Evolutionary conservation across 2,888 invertebrate genomes (phyloP).

Genomic region (Rhamnusium bicolor): DNA sequence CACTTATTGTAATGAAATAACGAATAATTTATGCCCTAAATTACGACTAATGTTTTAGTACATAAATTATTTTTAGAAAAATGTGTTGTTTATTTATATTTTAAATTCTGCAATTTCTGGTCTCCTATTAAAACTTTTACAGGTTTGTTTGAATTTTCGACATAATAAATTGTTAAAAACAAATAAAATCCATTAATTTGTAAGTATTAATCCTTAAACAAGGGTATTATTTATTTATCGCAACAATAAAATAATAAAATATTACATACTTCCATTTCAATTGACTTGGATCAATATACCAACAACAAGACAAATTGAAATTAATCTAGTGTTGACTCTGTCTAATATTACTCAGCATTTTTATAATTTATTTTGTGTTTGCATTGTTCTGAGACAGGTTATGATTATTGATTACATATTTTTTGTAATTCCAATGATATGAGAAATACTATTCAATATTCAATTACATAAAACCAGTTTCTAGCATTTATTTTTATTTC

Average conservation of each 20-base stretch:
- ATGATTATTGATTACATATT: too few relatives aligned
- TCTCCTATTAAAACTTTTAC: constrained; percentile 17
- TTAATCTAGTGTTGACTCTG: too few relatives aligned
- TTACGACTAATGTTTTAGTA: too few relatives aligned
- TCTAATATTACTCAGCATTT: constrained; percentile 14
- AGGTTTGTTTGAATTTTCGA: constrained; percentile 24
- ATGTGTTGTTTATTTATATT: too few relatives aligned
- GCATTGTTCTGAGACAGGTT: background rate
- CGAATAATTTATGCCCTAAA: background rate
- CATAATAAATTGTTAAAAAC: background rate
- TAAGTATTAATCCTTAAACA: too few relatives aligned
- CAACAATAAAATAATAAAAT: too few relatives aligned
- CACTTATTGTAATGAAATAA: too few relatives aligned
- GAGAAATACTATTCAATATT: background rate
- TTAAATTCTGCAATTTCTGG: constrained; percentile 1
- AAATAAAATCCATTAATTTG: background rate
- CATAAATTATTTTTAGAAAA: too few relatives aligned
- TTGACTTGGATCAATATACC: too few relatives aligned
- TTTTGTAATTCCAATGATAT: background rate
- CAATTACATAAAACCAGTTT: background rate
- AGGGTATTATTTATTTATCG: too few relatives aligned
- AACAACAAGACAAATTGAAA: too few relatives aligned
- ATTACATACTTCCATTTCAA: too few relatives aligned
- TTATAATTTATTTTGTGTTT: background rate
- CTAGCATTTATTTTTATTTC: background rate